These are phyloP conservation scores for Paraplagusia blochii DNA, from an alignment of 2,113 vertebrate species.

Conservation along the genomic window DNA sequence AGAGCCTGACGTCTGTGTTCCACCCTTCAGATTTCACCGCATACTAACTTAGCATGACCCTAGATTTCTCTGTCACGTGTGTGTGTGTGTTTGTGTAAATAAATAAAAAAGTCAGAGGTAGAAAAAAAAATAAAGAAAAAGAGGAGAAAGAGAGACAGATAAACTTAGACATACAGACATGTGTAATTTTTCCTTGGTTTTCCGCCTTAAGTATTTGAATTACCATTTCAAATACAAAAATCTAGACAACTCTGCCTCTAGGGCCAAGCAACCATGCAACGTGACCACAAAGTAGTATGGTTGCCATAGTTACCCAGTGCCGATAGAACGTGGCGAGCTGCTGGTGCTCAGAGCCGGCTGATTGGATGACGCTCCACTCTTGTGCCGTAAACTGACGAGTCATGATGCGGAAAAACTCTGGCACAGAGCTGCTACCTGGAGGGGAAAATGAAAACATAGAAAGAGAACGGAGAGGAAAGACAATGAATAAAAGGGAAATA, in stretches of 20 bases:
- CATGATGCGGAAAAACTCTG: slow-evolving; percentile 95
- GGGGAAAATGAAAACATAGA: neutral
- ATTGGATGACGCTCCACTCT: slow-evolving; percentile 88
- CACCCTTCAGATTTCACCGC: slow-evolving; percentile 61
- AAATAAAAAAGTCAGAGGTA: neutral
- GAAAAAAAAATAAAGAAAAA: too few species aligned
- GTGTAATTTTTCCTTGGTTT: neutral
- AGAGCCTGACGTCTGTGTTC: slow-evolving; percentile 63
- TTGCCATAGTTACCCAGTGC: slow-evolving; percentile 88
- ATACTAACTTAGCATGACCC: slow-evolving; percentile 57
- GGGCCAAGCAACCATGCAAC: slow-evolving; percentile 19
- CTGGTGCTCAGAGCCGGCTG: slow-evolving; percentile 80
- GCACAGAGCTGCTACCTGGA: slow-evolving; percentile 86
- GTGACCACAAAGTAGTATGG: slow-evolving; percentile 45
- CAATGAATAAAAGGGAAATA: neutral
- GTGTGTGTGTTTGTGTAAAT: neutral
- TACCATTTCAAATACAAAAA: neutral
- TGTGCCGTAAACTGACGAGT: slow-evolving; percentile 90
- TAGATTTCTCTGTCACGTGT: slow-evolving; percentile 33
- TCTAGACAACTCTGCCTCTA: neutral
- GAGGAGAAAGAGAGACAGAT: too few species aligned
- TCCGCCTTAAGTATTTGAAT: slow-evolving; percentile 3
- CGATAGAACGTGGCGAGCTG: slow-evolving; percentile 92
- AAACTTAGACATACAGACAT: too few species aligned
- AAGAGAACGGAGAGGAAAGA: neutral